Evolutionary conservation across 2,888 invertebrate species (phyloP).

Genomic region (Heliconius ismenius): DNA sequence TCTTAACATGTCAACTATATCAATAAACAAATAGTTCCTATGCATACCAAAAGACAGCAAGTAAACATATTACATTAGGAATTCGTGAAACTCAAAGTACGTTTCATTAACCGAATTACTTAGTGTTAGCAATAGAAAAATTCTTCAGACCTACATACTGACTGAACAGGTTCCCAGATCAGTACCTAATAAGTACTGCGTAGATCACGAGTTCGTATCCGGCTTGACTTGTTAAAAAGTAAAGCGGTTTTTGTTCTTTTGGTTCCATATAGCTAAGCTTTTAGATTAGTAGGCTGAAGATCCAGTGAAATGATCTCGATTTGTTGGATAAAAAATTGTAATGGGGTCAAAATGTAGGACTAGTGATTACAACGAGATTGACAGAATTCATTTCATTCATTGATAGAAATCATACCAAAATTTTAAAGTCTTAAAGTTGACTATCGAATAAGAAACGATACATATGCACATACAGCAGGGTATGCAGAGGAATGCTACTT

Average conservation of each 20-base stretch:
- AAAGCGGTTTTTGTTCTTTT: slow-evolving; percentile 30
- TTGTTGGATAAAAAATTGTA: not conserved
- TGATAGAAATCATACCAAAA: no score
- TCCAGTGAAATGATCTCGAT: slow-evolving; percentile 1
- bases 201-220: slow-evolving; percentile 32
- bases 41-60: not conserved
- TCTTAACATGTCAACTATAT: not conserved
- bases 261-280: slow-evolving; percentile 33
- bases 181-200: slow-evolving; percentile 32
- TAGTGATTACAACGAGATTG: not conserved
- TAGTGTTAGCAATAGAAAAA: slow-evolving; percentile 8
- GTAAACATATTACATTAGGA: slow-evolving; percentile 9
- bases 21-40: not conserved
- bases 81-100: not conserved
- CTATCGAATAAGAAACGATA: no score
- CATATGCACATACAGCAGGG: no score
- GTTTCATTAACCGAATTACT: slow-evolving; percentile 6
- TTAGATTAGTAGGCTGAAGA: slow-evolving; percentile 15
- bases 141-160: slow-evolving; percentile 34
- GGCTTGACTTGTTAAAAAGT: slow-evolving; percentile 37
- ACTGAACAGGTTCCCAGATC: slow-evolving; percentile 16
- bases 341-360: not conserved
- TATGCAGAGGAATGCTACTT: no score
- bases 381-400: no score
- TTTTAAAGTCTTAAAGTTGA: no score